A percentile compares a stretch with the other conserved stretches of the same genome.
Evolutionary conservation across 2,888 invertebrate genomes (phyloP).

Genomic region (Dione vanillae): DNA sequence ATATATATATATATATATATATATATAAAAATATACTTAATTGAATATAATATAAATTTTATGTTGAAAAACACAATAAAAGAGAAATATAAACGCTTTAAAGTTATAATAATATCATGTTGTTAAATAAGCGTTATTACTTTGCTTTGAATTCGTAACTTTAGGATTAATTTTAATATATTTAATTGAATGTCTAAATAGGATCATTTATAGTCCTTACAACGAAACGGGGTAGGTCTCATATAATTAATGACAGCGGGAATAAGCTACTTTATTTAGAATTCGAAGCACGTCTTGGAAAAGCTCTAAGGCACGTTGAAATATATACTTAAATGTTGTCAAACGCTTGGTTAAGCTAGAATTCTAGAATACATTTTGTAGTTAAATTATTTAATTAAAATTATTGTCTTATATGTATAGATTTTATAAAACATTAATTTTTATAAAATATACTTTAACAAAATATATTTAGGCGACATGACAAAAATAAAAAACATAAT

Average conservation of each 20-base stretch:
- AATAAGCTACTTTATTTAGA: constrained; percentile 34
- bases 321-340: constrained; percentile 32
- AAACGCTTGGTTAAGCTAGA: constrained; percentile 17
- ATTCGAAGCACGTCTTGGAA: constrained; percentile 39
- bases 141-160: constrained; percentile 7
- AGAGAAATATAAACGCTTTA: background rate
- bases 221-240: constrained; percentile 32
- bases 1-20: background rate
- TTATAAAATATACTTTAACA: background rate
- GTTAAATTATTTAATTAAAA: background rate
- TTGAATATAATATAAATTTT: too few relatives aligned
- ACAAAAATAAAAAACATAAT: too few relatives aligned
- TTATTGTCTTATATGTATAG: background rate
- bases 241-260: constrained; percentile 36
- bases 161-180: constrained; percentile 30
- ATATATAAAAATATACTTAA: too few relatives aligned
- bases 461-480: too few relatives aligned
- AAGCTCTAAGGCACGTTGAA: constrained; percentile 30
- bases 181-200: constrained; percentile 30
- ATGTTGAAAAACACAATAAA: background rate
- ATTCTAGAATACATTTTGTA: constrained; percentile 9
- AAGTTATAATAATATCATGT: background rate
- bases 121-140: constrained; percentile 8
- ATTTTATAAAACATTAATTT: background rate
- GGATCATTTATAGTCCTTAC: constrained; percentile 34